phyloP scores from a whole-genome alignment of 2,888 invertebrate genomes.

The Pardosa pseudoannulata region DNA sequence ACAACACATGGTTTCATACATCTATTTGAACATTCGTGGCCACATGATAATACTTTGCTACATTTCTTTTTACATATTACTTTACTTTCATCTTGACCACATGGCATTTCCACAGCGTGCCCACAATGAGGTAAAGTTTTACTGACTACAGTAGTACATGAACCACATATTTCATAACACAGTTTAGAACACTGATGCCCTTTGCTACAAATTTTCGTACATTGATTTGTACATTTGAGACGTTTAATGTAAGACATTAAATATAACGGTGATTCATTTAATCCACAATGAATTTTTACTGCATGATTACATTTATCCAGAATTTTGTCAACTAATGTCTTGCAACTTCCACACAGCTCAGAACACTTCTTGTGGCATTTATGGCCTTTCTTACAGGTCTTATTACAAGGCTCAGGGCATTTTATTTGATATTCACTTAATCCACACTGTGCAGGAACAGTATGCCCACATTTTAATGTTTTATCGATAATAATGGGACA shows the following conservation, averaged over 20 bases:
- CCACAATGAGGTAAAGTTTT: neutral
- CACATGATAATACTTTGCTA: constrained; percentile 75
- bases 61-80: neutral
- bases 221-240: neutral
- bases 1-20: constrained; percentile 77
- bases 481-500: neutral
- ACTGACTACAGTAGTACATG: neutral
- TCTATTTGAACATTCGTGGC: constrained; percentile 77
- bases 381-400: constrained; percentile 32
- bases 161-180: neutral
- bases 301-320: neutral
- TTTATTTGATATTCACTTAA: constrained; percentile 37
- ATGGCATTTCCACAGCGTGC: neutral
- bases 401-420: constrained; percentile 51
- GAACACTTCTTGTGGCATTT: constrained; percentile 52
- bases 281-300: neutral
- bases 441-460: constrained; percentile 75
- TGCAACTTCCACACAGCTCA: constrained; percentile 37
- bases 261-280: no score
- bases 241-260: neutral
- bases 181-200: neutral
- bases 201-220: neutral
- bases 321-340: neutral
- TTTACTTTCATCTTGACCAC: neutral
- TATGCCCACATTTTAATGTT: constrained; percentile 77